Conservation (phyloP, 2,113 vertebrate genomes). For the Siphamia tubifer region DNA sequence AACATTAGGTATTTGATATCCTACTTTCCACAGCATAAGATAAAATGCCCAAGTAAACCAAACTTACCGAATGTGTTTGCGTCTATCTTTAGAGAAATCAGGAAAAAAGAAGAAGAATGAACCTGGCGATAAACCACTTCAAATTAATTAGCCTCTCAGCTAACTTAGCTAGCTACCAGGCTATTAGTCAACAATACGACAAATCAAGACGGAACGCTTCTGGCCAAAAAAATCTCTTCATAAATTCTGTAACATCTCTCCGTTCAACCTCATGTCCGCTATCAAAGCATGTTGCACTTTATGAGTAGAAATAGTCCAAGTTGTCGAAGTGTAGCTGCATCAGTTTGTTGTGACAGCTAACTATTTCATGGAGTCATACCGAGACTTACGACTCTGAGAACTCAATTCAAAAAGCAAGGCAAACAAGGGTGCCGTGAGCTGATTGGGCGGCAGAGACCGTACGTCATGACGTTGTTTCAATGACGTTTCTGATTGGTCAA, state of each 20-base stretch:
- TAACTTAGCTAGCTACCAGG: slow-evolving; percentile 32
- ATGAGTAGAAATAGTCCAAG: not conserved
- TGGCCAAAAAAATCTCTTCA: not conserved
- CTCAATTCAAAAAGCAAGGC: slow-evolving; percentile 79
- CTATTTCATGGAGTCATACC: not conserved
- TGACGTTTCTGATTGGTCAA: slow-evolving; percentile 68
- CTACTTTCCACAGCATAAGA: not conserved
- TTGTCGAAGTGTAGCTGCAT: not conserved
- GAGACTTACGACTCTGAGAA: not conserved
- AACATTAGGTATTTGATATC: not conserved
- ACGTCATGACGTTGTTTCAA: not conserved
- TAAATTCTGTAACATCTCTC: not conserved
- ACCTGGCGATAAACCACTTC: slow-evolving; percentile 25
- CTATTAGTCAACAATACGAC: slow-evolving; percentile 21
- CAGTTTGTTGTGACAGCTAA: slow-evolving; percentile 44
- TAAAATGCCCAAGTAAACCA: not conserved
- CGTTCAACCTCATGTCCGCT: not conserved
- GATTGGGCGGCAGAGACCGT: slow-evolving; percentile 63
- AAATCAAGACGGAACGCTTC: not conserved
- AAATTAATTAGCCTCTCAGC: not conserved
- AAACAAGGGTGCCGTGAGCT: slow-evolving; percentile 27
- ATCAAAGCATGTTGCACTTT: slow-evolving; percentile 9
- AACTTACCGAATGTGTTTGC: slow-evolving; percentile 27
- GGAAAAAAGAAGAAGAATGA: not conserved
- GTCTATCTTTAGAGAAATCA: too few relatives aligned